phyloP scores from a whole-genome alignment of 2,888 invertebrate species.

The Omphaloscelis lunosa region DNA sequence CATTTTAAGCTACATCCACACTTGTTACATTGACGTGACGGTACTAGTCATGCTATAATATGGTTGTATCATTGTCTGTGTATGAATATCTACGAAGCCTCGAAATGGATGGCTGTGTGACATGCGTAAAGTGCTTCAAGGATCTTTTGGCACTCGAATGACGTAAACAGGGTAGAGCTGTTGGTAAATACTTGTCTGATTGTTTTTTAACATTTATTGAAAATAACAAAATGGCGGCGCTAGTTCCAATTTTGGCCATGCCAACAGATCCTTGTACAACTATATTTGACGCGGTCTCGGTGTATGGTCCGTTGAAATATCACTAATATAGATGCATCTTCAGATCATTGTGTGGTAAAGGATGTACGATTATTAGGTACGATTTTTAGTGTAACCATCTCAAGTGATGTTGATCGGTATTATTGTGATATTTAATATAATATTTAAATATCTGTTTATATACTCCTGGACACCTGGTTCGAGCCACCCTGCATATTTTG shows the following conservation, averaged over 20 bases:
- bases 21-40: background rate
- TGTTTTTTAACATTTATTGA: background rate
- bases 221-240: no score
- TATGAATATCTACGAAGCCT: background rate
- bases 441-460: background rate
- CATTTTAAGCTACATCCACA: background rate
- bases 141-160: background rate
- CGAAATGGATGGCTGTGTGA: background rate
- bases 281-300: background rate
- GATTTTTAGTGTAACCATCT: background rate
- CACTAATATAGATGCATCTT: background rate
- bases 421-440: slow-evolving; percentile 1
- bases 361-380: background rate
- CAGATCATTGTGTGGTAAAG: background rate
- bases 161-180: background rate
- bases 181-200: background rate
- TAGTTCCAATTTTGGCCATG: background rate
- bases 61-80: background rate
- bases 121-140: background rate
- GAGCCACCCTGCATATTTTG: no score
- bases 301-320: background rate
- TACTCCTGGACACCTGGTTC: no score
- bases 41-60: background rate
- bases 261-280: background rate
- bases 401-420: background rate